phyloP scores from a whole-genome alignment of 2,888 invertebrate species.

The Drosophila mulleri region DNA sequence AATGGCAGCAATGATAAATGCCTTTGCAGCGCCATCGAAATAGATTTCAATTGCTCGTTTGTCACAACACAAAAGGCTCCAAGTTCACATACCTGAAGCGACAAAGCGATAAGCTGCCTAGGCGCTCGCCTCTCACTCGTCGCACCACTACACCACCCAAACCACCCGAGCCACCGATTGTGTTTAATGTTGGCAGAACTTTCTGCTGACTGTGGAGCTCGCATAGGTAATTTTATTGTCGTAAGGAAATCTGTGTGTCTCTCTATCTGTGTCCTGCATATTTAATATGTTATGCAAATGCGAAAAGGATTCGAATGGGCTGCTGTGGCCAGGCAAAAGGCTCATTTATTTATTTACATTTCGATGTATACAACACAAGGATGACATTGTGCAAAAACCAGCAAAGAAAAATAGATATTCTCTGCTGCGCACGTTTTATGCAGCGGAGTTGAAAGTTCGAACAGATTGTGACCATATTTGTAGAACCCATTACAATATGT shows the following conservation, averaged over 20 bases:
- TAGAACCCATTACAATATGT: slow-evolving; percentile 25
- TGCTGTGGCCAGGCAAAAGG: slow-evolving; percentile 53
- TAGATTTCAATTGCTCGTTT: slow-evolving; percentile 75
- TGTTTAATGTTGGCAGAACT: slow-evolving; percentile 56
- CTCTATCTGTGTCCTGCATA: slow-evolving; percentile 60
- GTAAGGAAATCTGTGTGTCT: slow-evolving; percentile 58
- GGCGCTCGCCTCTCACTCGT: too few relatives aligned
- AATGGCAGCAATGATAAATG: slow-evolving; percentile 71
- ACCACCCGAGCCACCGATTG: slow-evolving; percentile 24
- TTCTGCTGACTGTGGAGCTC: slow-evolving; percentile 67
- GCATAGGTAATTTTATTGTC: slow-evolving; percentile 71
- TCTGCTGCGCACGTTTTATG: slow-evolving; percentile 28
- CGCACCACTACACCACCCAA: background rate
- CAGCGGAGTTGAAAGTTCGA: slow-evolving; percentile 46
- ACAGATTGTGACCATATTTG: slow-evolving; percentile 35
- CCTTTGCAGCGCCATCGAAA: slow-evolving; percentile 45
- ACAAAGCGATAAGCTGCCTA: slow-evolving; percentile 47
- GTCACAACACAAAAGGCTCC: slow-evolving; percentile 68
- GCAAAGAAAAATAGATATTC: slow-evolving; percentile 19
- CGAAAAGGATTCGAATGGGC: slow-evolving; percentile 39
- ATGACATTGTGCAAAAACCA: slow-evolving; percentile 49
- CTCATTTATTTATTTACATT: slow-evolving; percentile 70
- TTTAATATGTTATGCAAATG: slow-evolving; percentile 80
- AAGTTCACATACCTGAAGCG: slow-evolving; percentile 63
- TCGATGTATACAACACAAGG: slow-evolving; percentile 38